Conservation (phyloP, 2,797 vertebrate species). For the Coccyzus lansbergi region DNA sequence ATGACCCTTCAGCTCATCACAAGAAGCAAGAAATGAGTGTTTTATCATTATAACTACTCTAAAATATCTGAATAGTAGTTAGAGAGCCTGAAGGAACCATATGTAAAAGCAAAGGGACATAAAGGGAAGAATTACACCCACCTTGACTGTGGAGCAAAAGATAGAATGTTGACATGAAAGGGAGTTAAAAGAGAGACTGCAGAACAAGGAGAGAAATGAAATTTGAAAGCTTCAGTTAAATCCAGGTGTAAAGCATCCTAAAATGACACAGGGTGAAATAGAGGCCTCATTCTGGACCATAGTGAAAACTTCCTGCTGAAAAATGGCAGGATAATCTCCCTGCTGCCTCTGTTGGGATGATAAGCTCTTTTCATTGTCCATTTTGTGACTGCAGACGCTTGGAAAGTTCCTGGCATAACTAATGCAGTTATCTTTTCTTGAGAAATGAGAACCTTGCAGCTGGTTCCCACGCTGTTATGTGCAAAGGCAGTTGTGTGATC, state of each 20-base stretch:
- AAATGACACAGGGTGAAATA: rapidly evolving
- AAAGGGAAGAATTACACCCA: not conserved
- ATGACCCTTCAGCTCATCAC: not conserved
- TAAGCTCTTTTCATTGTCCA: not conserved
- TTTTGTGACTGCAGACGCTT: not conserved
- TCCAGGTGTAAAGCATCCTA: not conserved
- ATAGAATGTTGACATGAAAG: rapidly evolving
- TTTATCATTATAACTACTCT: not conserved
- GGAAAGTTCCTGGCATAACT: not conserved
- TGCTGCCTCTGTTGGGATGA: not conserved
- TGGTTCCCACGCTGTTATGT: not conserved
- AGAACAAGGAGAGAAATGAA: not conserved
- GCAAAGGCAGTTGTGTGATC: not conserved
- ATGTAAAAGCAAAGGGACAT: not conserved
- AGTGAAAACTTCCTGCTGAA: not conserved
- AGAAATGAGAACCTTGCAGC: not conserved
- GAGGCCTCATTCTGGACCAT: not conserved
- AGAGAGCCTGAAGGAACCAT: not conserved
- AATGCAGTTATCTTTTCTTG: not conserved
- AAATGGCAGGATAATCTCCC: not conserved
- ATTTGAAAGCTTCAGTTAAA: not conserved
- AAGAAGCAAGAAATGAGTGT: not conserved
- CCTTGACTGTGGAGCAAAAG: not conserved
- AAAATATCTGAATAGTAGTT: rapidly evolving
- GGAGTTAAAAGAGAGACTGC: not conserved